Conservation (phyloP, 2,113 vertebrate species). For the Pseudolaguvia tuberculata region DNA sequence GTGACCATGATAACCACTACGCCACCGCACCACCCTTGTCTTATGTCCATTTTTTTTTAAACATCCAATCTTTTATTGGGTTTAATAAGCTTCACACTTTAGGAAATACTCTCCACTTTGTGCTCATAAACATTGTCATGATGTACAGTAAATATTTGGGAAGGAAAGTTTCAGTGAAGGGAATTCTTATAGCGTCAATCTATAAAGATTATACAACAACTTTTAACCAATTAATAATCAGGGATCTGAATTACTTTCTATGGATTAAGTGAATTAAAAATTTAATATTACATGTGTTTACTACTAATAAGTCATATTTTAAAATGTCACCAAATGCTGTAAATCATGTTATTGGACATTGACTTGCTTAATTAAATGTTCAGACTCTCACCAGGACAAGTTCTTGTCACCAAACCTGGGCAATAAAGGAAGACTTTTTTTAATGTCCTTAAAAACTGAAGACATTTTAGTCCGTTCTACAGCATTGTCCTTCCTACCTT, state of each 20-base stretch:
- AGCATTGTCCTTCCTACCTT: conserved; percentile 68
- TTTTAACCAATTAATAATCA: too few species aligned
- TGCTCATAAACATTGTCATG: too few species aligned
- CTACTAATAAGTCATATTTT: background rate
- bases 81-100: too few species aligned
- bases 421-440: background rate
- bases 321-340: background rate
- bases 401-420: conserved; percentile 17
- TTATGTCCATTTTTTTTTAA: too few species aligned
- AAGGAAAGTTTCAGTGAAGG: too few species aligned
- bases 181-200: too few species aligned
- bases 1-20: too few species aligned
- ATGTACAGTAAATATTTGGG: too few species aligned
- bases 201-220: too few species aligned
- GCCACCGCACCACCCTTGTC: too few species aligned
- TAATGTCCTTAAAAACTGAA: background rate
- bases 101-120: too few species aligned
- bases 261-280: background rate
- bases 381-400: conserved; percentile 15
- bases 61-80: too few species aligned
- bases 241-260: background rate
- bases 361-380: background rate
- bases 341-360: background rate
- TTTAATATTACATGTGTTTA: background rate
- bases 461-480: background rate